phyloP scores from a whole-genome alignment of 2,113 vertebrate species.

The Ammodytes marinus region DNA sequence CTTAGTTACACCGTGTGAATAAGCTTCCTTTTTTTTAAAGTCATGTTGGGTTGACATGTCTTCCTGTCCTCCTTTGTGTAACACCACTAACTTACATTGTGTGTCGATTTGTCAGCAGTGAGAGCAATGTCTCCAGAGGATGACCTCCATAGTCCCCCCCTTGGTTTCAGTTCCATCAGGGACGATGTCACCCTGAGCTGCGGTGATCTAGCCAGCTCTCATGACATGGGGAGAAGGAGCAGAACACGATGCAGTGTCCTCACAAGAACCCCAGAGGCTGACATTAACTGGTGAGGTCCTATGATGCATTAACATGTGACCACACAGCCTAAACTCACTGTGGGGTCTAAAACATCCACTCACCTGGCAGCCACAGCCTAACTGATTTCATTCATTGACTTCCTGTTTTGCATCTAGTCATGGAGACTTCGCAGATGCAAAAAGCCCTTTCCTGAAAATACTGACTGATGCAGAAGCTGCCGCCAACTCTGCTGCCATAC shows the following conservation, averaged over 20 bases:
- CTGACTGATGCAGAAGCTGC: constrained; percentile 83
- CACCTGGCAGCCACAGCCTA: neutral
- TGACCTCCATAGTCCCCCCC: constrained; percentile 43
- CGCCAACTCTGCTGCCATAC: constrained; percentile 80
- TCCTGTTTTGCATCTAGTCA: constrained; percentile 58
- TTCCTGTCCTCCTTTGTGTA: neutral
- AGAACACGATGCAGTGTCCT: constrained; percentile 23
- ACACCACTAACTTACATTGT: neutral
- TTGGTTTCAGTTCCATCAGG: constrained; percentile 50
- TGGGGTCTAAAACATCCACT: neutral
- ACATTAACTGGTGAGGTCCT: constrained; percentile 60
- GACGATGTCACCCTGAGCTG: constrained; percentile 51
- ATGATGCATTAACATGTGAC: neutral
- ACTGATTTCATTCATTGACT: neutral
- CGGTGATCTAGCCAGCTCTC: constrained; percentile 34
- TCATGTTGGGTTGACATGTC: neutral
- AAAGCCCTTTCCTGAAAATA: constrained; percentile 72
- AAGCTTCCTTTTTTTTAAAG: neutral
- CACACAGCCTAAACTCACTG: neutral
- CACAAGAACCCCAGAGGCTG: constrained; percentile 41
- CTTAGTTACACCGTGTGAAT: no score
- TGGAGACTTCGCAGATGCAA: constrained; percentile 32
- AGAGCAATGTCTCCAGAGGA: constrained; percentile 71
- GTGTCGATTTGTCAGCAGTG: constrained; percentile 23
- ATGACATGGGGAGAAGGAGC: constrained; percentile 28